Conservation (phyloP, 2,888 invertebrate genomes). For the Phortica magna region DNA sequence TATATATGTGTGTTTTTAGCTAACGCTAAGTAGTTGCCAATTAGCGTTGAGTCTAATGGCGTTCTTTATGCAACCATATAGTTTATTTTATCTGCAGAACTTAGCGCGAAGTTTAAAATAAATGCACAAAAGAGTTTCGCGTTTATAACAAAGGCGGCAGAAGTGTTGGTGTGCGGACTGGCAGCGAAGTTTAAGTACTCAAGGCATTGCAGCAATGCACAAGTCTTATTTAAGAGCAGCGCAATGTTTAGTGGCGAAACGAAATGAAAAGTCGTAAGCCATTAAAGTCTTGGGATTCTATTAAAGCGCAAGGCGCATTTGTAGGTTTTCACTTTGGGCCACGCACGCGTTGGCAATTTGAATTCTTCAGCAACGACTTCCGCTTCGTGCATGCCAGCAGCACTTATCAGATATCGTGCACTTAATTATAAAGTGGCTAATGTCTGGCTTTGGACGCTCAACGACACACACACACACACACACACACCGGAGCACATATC, state of each 20-base stretch:
- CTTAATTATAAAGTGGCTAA: slow-evolving; percentile 57
- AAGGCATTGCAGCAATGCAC: too few relatives aligned
- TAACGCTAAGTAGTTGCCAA: slow-evolving; percentile 17
- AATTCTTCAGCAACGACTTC: slow-evolving; percentile 18
- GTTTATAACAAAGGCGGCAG: too few relatives aligned
- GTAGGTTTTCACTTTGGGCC: not conserved
- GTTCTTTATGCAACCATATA: not conserved
- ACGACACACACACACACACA: not conserved
- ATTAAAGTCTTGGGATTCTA: too few relatives aligned
- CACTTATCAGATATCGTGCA: slow-evolving; percentile 48
- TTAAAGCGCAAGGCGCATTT: not conserved
- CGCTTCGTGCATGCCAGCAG: not conserved
- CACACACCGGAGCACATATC: not conserved
- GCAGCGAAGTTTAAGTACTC: too few relatives aligned
- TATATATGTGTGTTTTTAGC: not conserved
- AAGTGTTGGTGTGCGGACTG: too few relatives aligned
- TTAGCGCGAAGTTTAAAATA: not conserved
- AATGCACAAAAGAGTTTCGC: too few relatives aligned
- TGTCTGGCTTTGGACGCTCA: slow-evolving; percentile 8
- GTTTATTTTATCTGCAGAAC: not conserved
- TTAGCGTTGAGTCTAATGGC: not conserved
- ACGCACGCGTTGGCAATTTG: not conserved
- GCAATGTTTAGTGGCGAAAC: too few relatives aligned
- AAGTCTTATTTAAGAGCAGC: not conserved
- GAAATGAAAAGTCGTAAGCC: not conserved